These are phyloP conservation scores for Bubo bubo DNA, from an alignment of 2,113 vertebrate species.

Conservation along the genomic window DNA sequence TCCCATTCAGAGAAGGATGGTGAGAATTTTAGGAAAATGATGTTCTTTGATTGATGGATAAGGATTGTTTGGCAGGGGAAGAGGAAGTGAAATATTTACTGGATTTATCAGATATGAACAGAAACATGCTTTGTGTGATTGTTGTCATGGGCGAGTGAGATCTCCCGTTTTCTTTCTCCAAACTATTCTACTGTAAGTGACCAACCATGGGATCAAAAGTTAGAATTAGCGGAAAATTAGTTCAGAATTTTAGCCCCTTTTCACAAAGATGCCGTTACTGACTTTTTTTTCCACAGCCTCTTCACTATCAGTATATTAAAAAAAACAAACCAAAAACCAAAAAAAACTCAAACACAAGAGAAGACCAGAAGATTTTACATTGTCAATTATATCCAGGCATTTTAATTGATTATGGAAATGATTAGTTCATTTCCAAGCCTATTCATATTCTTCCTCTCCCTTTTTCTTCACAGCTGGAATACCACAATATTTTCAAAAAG, in stretches of 20 bases:
- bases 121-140: not conserved
- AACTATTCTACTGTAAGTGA: not conserved
- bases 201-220: not conserved
- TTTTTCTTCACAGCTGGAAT: not conserved
- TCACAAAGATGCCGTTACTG: not conserved
- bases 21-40: not conserved
- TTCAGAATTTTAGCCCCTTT: not conserved
- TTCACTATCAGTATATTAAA: not conserved
- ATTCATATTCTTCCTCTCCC: not conserved
- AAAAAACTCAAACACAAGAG: not conserved
- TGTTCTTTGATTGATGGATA: not conserved
- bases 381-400: not conserved
- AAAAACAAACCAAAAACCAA: not conserved
- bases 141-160: not conserved
- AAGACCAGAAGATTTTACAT: not conserved
- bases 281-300: not conserved
- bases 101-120: not conserved
- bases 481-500: not conserved
- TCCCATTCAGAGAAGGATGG: not conserved
- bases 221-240: not conserved
- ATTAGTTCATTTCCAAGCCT: not conserved
- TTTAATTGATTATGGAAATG: not conserved
- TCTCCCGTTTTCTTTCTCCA: not conserved
- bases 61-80: not conserved
- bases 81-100: not conserved